These are phyloP conservation scores for Rhinophrynus dorsalis DNA, from an alignment of 2,797 vertebrate genomes.

Conservation along the genomic window DNA sequence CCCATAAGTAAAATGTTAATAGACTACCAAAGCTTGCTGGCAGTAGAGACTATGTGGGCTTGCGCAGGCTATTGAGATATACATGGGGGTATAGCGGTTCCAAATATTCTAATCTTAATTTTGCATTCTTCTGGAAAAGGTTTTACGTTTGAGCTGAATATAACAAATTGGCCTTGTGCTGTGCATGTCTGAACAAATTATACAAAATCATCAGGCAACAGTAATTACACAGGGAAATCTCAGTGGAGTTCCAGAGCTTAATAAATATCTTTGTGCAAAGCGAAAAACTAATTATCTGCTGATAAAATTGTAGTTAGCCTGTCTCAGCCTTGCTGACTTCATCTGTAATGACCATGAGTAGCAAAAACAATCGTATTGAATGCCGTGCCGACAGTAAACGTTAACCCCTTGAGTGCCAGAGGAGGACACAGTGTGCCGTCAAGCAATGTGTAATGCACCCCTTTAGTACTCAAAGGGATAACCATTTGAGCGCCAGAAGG, in stretches of 20 bases:
- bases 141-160: slow-evolving; percentile 26
- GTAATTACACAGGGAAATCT: slow-evolving; percentile 52
- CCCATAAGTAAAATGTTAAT: too few species aligned
- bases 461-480: too few species aligned
- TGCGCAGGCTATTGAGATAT: background rate
- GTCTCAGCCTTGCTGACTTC: slow-evolving; percentile 69
- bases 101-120: background rate
- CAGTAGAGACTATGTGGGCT: background rate
- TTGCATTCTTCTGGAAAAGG: background rate
- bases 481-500: too few species aligned
- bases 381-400: slow-evolving; percentile 3
- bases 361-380: slow-evolving; percentile 35
- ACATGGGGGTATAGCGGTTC: background rate
- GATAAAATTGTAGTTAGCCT: slow-evolving; percentile 62
- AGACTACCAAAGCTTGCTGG: background rate
- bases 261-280: slow-evolving; percentile 64
- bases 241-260: slow-evolving; percentile 63
- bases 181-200: slow-evolving; percentile 42
- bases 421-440: too few species aligned
- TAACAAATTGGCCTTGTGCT: slow-evolving; percentile 45
- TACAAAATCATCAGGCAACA: slow-evolving; percentile 40
- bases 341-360: slow-evolving; percentile 58
- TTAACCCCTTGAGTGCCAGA: too few species aligned
- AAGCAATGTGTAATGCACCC: too few species aligned
- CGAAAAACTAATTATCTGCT: slow-evolving; percentile 57